Conservation (phyloP, 2,113 vertebrate genomes). For the Crypturellus undulatus region DNA sequence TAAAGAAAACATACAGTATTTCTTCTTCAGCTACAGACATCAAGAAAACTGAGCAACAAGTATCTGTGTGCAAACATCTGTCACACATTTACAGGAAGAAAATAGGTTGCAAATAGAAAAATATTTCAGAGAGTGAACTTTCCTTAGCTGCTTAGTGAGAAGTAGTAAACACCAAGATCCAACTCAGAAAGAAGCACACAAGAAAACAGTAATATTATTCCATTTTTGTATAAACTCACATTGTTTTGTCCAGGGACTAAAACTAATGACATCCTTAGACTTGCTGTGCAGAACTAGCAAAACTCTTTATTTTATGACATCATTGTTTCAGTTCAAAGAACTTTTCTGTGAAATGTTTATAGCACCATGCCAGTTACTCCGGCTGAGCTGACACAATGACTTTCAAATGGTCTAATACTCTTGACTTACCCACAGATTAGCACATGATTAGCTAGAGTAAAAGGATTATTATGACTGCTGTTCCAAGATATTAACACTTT, state of each 20-base stretch:
- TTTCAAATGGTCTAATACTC: conserved; percentile 79
- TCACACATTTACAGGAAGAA: neutral
- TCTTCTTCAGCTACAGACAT: neutral
- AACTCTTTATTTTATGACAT: conserved; percentile 67
- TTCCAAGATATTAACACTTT: conserved; percentile 81
- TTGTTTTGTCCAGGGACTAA: conserved; percentile 44
- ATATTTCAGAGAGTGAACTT: neutral
- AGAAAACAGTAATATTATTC: conserved; percentile 56
- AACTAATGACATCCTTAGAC: conserved; percentile 62
- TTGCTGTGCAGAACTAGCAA: conserved; percentile 52
- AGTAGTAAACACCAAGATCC: conserved; percentile 43
- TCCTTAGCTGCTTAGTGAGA: conserved; percentile 19
- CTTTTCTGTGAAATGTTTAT: conserved; percentile 68
- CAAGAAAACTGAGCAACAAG: neutral
- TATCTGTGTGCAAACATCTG: neutral
- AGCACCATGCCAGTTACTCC: conserved; percentile 67
- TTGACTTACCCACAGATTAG: conserved; percentile 81
- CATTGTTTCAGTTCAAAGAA: conserved; percentile 70
- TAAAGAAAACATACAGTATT: neutral
- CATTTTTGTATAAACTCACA: conserved; percentile 49
- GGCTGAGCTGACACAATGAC: conserved; percentile 75
- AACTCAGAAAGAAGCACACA: conserved; percentile 41
- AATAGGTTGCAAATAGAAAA: neutral
- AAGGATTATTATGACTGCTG: conserved; percentile 78
- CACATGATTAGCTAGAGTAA: conserved; percentile 78